Conservation (phyloP, 2,888 invertebrate genomes). For the Zygothrica quintamaculata region DNA sequence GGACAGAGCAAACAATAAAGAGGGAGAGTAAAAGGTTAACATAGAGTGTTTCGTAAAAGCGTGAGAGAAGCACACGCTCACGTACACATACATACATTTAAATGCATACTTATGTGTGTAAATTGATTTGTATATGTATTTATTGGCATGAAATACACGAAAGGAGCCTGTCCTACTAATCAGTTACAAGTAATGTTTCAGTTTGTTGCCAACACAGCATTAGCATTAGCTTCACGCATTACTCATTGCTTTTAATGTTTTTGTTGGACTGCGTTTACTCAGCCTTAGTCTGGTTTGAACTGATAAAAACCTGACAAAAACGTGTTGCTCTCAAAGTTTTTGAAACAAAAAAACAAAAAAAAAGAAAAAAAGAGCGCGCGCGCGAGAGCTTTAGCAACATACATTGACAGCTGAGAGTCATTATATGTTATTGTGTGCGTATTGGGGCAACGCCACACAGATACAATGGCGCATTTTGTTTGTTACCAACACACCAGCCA, state of each 20-base stretch:
- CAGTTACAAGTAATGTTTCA: conserved; percentile 25
- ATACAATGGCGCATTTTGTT: conserved; percentile 38
- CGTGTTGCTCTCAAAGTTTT: conserved; percentile 68
- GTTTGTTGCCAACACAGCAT: conserved; percentile 51
- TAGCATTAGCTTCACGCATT: conserved; percentile 49
- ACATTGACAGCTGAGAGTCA: conserved; percentile 28
- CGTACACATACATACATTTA: background rate
- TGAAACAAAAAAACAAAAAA: conserved; percentile 33
- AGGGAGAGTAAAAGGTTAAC: background rate
- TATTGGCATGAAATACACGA: conserved; percentile 5
- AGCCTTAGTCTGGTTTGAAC: conserved; percentile 72
- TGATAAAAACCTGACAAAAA: conserved; percentile 76
- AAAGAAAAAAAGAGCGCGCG: too few species aligned
- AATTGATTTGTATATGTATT: background rate
- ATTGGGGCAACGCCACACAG: conserved; percentile 42
- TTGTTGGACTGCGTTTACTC: conserved; percentile 18
- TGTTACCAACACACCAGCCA: conserved; percentile 61
- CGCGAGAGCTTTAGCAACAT: conserved; percentile 13
- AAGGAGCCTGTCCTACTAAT: conserved; percentile 8
- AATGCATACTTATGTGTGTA: conserved; percentile 1
- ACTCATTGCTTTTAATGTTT: conserved; percentile 38
- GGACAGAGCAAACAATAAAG: conserved; percentile 3
- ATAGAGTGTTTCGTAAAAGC: too few species aligned
- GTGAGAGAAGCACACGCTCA: background rate
- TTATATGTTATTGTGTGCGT: conserved; percentile 20